These are phyloP conservation scores for Vesta saturnalis DNA, from an alignment of 2,888 invertebrate species.

Conservation along the genomic window DNA sequence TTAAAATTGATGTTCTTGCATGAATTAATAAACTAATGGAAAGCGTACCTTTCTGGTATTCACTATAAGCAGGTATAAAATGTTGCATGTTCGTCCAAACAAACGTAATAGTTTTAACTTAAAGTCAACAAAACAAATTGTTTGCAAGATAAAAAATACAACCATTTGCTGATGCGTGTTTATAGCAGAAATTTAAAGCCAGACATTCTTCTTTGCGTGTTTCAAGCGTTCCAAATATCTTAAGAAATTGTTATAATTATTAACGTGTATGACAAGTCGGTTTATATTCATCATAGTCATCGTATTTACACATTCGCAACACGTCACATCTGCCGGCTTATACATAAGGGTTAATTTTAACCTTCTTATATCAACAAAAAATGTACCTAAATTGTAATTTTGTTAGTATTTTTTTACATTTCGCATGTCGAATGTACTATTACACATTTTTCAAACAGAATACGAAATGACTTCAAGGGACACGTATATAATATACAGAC, in stretches of 20 bases:
- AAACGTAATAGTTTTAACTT: conserved; percentile 16
- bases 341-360: not conserved
- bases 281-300: conserved; percentile 4
- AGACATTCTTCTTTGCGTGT: conserved; percentile 28
- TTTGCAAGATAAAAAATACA: conserved; percentile 19
- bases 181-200: conserved; percentile 14
- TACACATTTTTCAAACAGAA: conserved; percentile 38
- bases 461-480: conserved; percentile 22
- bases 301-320: too few relatives aligned
- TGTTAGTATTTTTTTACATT: conserved; percentile 14
- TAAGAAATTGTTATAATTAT: conserved; percentile 6
- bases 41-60: not conserved
- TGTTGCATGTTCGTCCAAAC: conserved; percentile 17
- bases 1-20: conserved; percentile 32
- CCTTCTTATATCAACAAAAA: too few relatives aligned
- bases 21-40: not conserved
- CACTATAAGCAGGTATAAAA: conserved; percentile 7
- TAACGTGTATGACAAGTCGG: not conserved
- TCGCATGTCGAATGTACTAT: conserved; percentile 29
- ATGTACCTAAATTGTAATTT: not conserved
- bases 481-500: conserved; percentile 6
- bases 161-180: conserved; percentile 18
- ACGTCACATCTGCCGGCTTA: not conserved
- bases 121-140: conserved; percentile 14
- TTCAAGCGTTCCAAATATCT: conserved; percentile 8